Conservation (phyloP, 2,113 vertebrate genomes). For the Deroptyus accipitrinus region DNA sequence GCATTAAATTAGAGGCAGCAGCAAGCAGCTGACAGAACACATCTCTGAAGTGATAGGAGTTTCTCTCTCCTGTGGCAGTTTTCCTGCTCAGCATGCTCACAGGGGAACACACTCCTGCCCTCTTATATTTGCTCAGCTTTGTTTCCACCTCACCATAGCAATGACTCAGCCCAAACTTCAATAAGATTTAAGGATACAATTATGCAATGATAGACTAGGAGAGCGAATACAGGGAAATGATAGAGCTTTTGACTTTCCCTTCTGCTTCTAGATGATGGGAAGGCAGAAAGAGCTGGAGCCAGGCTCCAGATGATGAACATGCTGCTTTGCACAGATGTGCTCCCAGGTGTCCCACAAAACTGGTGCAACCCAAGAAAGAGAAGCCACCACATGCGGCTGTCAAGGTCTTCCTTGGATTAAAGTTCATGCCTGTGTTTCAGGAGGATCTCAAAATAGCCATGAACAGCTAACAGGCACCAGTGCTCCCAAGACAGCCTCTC, state of each 20-base stretch:
- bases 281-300: background rate
- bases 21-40: constrained; percentile 28
- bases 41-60: background rate
- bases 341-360: background rate
- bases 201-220: constrained; percentile 41
- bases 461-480: background rate
- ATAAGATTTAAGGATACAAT: constrained; percentile 40
- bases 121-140: background rate
- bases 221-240: constrained; percentile 6
- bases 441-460: background rate
- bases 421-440: background rate
- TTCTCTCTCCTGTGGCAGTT: background rate
- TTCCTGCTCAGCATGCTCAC: background rate
- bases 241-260: constrained; percentile 38
- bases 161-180: constrained; percentile 34
- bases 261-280: background rate
- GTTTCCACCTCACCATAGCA: background rate
- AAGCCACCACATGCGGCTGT: background rate
- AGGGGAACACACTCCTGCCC: background rate
- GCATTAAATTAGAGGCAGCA: constrained; percentile 37
- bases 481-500: background rate
- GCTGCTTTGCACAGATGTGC: background rate
- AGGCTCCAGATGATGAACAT: background rate
- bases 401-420: background rate
- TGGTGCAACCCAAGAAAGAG: background rate